phyloP scores from a whole-genome alignment of 2,888 invertebrate species.

The Polydesmus complanatus region DNA sequence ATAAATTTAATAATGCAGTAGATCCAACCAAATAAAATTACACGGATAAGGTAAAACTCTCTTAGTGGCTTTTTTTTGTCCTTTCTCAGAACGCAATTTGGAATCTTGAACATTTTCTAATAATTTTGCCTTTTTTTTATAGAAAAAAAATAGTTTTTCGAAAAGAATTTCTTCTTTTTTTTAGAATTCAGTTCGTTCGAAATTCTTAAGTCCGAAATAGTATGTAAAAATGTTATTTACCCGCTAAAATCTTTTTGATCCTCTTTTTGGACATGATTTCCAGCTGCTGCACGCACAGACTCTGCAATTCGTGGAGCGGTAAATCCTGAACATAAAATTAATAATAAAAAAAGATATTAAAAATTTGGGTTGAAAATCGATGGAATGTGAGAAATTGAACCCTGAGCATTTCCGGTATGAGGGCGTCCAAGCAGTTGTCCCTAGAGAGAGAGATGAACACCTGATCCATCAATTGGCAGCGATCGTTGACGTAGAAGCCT shows the following conservation, averaged over 20 bases:
- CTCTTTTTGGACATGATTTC: conserved; percentile 33
- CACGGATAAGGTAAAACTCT: no score
- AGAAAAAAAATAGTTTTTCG: no score
- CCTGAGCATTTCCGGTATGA: conserved; percentile 35
- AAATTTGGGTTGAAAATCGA: background rate
- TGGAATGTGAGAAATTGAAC: no score
- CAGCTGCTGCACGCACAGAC: conserved; percentile 32
- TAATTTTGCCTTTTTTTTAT: no score
- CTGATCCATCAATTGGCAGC: conserved; percentile 31
- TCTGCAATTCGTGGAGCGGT: conserved; percentile 29
- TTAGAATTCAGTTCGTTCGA: no score
- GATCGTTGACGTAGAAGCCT: conserved; percentile 30
- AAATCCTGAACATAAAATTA: conserved; percentile 24
- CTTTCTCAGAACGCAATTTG: no score
- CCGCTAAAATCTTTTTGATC: conserved; percentile 30
- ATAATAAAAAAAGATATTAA: background rate
- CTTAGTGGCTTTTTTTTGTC: no score
- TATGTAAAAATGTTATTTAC: conserved; percentile 25
- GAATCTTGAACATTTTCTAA: no score
- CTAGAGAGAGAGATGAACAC: conserved; percentile 31
- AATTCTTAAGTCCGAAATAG: no score
- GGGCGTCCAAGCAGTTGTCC: conserved; percentile 31
- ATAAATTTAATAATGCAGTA: no score
- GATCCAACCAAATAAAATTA: no score
- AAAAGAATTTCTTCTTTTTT: no score